phyloP scores from a whole-genome alignment of 2,113 vertebrate genomes.

The Carlito syrichta region DNA sequence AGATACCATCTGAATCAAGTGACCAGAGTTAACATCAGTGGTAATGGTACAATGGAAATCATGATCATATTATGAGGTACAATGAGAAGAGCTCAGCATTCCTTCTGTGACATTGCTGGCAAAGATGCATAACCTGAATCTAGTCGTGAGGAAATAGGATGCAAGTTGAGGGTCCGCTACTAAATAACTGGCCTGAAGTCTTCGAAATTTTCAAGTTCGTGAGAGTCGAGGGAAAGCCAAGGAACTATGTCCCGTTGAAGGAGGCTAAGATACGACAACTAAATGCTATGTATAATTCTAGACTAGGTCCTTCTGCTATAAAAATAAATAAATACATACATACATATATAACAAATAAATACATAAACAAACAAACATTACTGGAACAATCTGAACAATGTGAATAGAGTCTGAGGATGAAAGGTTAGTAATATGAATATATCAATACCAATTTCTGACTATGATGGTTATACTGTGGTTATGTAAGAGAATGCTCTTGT shows the following conservation, averaged over 20 bases:
- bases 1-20: background rate
- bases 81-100: background rate
- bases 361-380: background rate
- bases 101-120: background rate
- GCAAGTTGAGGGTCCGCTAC: no score
- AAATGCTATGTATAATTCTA: background rate
- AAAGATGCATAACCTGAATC: background rate
- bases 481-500: background rate
- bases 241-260: background rate
- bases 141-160: background rate
- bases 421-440: background rate
- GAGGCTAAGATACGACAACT: background rate
- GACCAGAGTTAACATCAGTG: background rate
- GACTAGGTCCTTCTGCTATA: background rate
- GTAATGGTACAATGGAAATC: background rate
- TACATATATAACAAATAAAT: no score
- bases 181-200: background rate
- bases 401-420: background rate
- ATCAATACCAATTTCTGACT: background rate
- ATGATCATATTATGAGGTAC: rapidly evolving
- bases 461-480: background rate
- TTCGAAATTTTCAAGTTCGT: background rate
- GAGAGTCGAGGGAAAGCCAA: background rate
- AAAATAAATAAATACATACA: background rate
- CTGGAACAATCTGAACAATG: background rate